A percentile compares a stretch with the other conserved stretches of the same genome.
These are phyloP conservation scores for Pomacea maculata DNA, from an alignment of 1,140 invertebrate species.

Conservation along the genomic window DNA sequence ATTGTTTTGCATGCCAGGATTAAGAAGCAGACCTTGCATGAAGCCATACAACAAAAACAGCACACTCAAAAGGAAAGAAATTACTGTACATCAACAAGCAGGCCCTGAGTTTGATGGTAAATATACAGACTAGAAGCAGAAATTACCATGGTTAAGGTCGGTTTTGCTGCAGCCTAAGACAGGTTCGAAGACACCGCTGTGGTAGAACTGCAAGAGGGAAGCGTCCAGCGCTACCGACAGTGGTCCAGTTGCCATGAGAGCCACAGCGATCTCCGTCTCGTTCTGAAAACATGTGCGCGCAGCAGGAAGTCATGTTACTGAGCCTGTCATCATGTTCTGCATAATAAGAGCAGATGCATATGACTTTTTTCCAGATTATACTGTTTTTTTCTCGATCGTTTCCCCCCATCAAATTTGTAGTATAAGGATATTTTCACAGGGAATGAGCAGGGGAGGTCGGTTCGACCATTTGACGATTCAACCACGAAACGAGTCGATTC, in stretches of 20 bases:
- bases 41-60: background rate
- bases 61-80: background rate
- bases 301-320: too few species aligned
- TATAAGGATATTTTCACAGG: too few species aligned
- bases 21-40: background rate
- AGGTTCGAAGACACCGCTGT: constrained; percentile 52
- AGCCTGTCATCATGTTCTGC: too few species aligned
- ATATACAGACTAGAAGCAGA: background rate
- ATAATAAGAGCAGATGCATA: too few species aligned
- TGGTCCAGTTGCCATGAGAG: constrained; percentile 52
- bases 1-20: too few species aligned
- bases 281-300: constrained; percentile 36
- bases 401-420: too few species aligned
- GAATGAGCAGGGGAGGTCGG: too few species aligned
- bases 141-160: constrained; percentile 55
- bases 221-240: constrained; percentile 61
- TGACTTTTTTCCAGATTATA: too few species aligned
- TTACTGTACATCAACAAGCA: too few species aligned
- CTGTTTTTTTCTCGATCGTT: too few species aligned
- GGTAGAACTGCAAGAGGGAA: constrained; percentile 56
- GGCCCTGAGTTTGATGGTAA: background rate
- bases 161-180: constrained; percentile 48
- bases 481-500: too few species aligned
- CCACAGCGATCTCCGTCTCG: constrained; percentile 53
- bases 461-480: too few species aligned